A percentile compares a stretch with the other conserved stretches of the same genome.
Evolutionary conservation across 2,888 invertebrate species (phyloP).

Genomic region (Sarcophaga rosellei): DNA sequence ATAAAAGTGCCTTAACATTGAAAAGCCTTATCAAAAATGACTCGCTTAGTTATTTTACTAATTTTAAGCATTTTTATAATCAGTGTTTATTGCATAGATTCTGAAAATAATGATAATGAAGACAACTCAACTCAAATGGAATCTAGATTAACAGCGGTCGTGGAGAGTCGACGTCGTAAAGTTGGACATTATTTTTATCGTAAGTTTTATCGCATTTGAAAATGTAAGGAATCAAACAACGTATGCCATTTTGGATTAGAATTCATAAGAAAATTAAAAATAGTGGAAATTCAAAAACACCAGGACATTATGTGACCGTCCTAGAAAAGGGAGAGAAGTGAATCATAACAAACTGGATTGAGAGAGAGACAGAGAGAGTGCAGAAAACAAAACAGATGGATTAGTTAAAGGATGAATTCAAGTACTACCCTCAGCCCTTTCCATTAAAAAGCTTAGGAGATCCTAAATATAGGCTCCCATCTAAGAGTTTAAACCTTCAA

Average conservation of each 20-base stretch:
- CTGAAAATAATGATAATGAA: slow-evolving; percentile 5
- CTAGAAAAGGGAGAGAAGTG: too few relatives aligned
- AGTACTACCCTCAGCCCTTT: too few relatives aligned
- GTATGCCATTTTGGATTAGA: not conserved
- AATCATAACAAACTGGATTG: too few relatives aligned
- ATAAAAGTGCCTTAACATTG: not conserved
- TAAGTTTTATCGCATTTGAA: slow-evolving; percentile 29
- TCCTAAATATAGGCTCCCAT: too few relatives aligned
- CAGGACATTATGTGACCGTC: too few relatives aligned
- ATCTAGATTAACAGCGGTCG: not conserved
- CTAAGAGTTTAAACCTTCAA: too few relatives aligned
- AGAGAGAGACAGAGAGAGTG: too few relatives aligned
- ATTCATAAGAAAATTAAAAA: not conserved
- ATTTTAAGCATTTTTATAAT: slow-evolving; percentile 28
- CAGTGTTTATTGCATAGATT: slow-evolving; percentile 10
- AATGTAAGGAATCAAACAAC: too few relatives aligned
- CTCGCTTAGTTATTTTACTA: slow-evolving; percentile 12
- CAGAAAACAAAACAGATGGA: too few relatives aligned
- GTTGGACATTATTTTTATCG: slow-evolving; percentile 58
- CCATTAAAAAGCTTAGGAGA: too few relatives aligned
- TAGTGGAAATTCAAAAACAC: too few relatives aligned
- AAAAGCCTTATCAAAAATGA: slow-evolving; percentile 4
- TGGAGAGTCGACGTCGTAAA: slow-evolving; percentile 39
- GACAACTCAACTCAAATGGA: slow-evolving; percentile 2
- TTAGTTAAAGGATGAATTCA: too few relatives aligned